Conservation (phyloP, 2,797 vertebrate species). For the Apogon talboti region DNA sequence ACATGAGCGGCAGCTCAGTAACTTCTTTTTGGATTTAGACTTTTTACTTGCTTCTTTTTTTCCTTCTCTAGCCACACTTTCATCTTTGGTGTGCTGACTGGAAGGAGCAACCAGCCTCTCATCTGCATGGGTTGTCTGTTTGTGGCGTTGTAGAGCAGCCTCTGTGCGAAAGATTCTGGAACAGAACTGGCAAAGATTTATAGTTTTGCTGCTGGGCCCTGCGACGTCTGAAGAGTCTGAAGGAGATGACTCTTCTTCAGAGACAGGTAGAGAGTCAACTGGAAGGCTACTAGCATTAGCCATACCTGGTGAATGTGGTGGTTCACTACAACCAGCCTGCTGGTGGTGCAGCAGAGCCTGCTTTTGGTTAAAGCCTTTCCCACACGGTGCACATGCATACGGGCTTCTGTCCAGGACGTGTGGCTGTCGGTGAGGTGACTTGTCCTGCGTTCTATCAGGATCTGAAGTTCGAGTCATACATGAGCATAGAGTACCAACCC, state of each 20-base stretch:
- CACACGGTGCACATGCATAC: constrained; percentile 79
- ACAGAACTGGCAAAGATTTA: constrained; percentile 63
- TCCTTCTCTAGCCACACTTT: neutral
- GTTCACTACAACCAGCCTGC: constrained; percentile 74
- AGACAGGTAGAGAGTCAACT: constrained; percentile 49
- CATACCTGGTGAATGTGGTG: constrained; percentile 1
- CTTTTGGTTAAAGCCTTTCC: constrained; percentile 79
- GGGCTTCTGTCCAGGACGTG: constrained; percentile 66
- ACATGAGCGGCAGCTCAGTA: constrained; percentile 79
- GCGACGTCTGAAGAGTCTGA: constrained; percentile 58
- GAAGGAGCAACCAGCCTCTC: neutral
- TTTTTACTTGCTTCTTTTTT: constrained; percentile 1
- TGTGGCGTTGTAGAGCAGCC: constrained; percentile 63
- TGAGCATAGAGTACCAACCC: constrained; percentile 32
- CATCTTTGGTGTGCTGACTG: constrained; percentile 21
- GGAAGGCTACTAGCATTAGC: constrained; percentile 39
- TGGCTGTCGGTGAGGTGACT: constrained; percentile 45
- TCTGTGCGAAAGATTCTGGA: constrained; percentile 50
- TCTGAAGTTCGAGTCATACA: constrained; percentile 36
- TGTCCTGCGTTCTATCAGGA: constrained; percentile 41
- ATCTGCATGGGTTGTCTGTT: constrained; percentile 33
- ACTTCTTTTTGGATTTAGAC: constrained; percentile 41
- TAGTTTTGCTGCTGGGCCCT: constrained; percentile 31
- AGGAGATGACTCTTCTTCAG: constrained; percentile 52
- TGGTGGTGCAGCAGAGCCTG: constrained; percentile 82